Evolutionary conservation across 1,140 invertebrate species (phyloP).

Genomic region (Ephestia elutella): DNA sequence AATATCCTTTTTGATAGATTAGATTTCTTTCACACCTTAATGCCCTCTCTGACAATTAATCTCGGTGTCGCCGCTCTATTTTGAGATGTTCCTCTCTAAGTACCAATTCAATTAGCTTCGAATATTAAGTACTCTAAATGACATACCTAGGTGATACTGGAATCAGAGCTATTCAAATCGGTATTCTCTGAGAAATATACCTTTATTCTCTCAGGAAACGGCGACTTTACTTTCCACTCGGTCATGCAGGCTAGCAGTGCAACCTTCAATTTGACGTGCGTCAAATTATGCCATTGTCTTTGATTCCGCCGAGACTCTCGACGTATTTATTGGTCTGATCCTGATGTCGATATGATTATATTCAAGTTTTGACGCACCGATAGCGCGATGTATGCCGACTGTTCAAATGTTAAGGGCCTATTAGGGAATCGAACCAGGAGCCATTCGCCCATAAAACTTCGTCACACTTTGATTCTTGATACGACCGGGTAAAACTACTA

Average conservation of each 20-base stretch:
- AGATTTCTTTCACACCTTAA: no score
- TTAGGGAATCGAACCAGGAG: not conserved
- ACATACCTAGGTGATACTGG: no score
- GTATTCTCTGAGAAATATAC: no score
- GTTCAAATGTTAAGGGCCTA: constrained; percentile 4
- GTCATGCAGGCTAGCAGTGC: not conserved
- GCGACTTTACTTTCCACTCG: not conserved
- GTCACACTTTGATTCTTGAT: no score
- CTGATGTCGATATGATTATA: constrained; percentile 50
- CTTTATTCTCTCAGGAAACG: not conserved
- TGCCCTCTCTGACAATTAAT: no score
- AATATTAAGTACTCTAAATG: no score
- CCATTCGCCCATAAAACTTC: not conserved
- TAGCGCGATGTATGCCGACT: not conserved
- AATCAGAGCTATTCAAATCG: no score
- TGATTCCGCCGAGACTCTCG: constrained; percentile 34
- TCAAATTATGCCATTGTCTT: constrained; percentile 60
- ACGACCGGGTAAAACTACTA: no score
- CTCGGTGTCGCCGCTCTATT: no score
- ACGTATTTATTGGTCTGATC: constrained; percentile 61
- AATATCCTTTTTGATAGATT: no score
- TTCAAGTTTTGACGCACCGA: constrained; percentile 14
- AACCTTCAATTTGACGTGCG: constrained; percentile 34
- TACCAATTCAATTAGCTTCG: no score
- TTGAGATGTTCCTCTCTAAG: no score